These are phyloP conservation scores for Achatina immaculata DNA, from an alignment of 1,140 invertebrate species.

Conservation along the genomic window DNA sequence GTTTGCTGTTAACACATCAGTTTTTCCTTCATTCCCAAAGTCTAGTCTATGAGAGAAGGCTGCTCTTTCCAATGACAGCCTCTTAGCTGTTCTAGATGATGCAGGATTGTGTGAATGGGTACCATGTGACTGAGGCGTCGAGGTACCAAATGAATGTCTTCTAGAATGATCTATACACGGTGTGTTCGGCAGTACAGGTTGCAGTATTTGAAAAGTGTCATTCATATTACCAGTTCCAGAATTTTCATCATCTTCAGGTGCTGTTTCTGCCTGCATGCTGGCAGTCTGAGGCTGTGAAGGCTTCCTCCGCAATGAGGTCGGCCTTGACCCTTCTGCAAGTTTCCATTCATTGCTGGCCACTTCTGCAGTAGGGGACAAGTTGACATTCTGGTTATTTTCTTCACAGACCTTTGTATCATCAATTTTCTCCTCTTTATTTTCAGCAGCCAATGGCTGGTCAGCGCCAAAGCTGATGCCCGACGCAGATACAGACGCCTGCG, in stretches of 20 bases:
- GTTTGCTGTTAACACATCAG: not conserved
- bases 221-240: conserved; percentile 8
- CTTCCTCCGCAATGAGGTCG: not conserved
- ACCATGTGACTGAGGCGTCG: not conserved
- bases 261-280: too few species aligned
- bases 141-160: not conserved
- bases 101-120: not conserved
- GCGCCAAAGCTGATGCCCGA: conserved; percentile 13
- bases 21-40: not conserved
- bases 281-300: not conserved
- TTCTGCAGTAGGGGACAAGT: not conserved
- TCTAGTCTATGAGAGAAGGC: not conserved
- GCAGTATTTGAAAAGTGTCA: conserved; percentile 8
- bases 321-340: not conserved
- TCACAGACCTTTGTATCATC: not conserved
- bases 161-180: conserved; percentile 3
- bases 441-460: not conserved
- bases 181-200: not conserved
- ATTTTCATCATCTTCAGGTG: not conserved
- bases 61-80: not conserved
- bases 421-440: not conserved
- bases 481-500: not conserved
- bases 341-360: not conserved
- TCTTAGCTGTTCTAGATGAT: not conserved
- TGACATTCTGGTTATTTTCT: not conserved